phyloP scores from a whole-genome alignment of 2,113 vertebrate species.

The Puntigrus tetrazona region DNA sequence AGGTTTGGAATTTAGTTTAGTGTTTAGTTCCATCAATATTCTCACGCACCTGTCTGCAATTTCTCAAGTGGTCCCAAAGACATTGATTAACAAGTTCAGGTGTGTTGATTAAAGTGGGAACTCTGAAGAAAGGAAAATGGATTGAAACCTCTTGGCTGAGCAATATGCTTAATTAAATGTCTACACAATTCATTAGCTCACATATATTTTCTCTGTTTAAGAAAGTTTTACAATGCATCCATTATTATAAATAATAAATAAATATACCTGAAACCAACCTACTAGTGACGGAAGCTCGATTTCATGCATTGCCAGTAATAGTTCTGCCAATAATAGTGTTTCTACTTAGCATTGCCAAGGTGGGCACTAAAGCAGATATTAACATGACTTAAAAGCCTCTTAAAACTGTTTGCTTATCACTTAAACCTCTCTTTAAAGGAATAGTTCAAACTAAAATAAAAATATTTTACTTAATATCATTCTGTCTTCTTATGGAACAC shows the following conservation, averaged over 20 bases:
- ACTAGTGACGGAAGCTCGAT: background rate
- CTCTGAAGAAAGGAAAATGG: background rate
- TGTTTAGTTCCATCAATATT: background rate
- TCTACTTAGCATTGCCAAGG: background rate
- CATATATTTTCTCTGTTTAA: background rate
- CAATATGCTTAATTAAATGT: conserved; percentile 1
- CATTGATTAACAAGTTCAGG: conserved; percentile 10
- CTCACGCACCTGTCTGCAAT: conserved; percentile 25
- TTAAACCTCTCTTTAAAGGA: background rate
- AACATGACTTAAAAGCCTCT: background rate
- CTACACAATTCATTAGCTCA: background rate
- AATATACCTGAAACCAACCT: background rate
- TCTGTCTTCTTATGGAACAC: background rate
- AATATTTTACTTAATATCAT: background rate
- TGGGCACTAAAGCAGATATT: background rate
- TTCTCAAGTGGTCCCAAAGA: conserved; percentile 13
- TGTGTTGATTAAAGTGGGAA: background rate
- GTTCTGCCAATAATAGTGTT: background rate
- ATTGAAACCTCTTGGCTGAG: background rate
- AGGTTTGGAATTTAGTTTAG: background rate
- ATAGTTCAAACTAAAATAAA: background rate
- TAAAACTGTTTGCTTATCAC: background rate
- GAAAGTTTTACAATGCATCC: background rate
- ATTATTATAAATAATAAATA: background rate
- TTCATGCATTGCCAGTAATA: background rate